Evolutionary conservation across 2,888 invertebrate genomes (phyloP).

Genomic region (Allygus modestus): DNA sequence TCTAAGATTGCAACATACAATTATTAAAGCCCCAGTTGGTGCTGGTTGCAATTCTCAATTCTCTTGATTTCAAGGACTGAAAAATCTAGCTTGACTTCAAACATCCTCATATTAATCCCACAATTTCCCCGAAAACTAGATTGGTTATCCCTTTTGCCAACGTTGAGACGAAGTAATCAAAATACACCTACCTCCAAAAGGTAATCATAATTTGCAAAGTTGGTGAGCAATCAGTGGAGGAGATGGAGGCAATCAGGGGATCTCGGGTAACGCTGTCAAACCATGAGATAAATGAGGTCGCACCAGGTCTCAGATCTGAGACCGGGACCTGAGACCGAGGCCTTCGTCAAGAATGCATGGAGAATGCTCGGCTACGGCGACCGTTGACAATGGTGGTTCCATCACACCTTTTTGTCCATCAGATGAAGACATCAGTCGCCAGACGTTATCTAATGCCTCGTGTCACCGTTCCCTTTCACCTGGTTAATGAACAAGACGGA

Average conservation of each 20-base stretch:
- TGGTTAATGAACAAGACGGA: slow-evolving; percentile 38
- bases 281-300: slow-evolving; percentile 34
- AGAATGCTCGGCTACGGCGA: slow-evolving; percentile 25
- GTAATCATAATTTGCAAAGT: slow-evolving; percentile 33
- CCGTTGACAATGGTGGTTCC: slow-evolving; percentile 42
- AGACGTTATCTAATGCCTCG: slow-evolving; percentile 45
- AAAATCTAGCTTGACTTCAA: too few relatives aligned
- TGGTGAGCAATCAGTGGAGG: slow-evolving; percentile 9
- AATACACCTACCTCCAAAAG: background rate
- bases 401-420: slow-evolving; percentile 45
- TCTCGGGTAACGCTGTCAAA: background rate
- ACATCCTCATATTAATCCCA: too few relatives aligned
- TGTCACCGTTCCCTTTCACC: slow-evolving; percentile 45
- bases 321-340: background rate
- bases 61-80: too few relatives aligned
- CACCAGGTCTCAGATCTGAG: background rate
- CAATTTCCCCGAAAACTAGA: too few relatives aligned
- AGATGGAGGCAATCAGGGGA: slow-evolving; percentile 6
- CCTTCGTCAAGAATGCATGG: slow-evolving; percentile 29
- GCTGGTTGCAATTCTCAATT: too few relatives aligned
- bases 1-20: too few relatives aligned
- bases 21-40: too few relatives aligned
- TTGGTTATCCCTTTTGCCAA: too few relatives aligned
- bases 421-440: slow-evolving; percentile 37
- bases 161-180: background rate